phyloP scores from a whole-genome alignment of 2,113 vertebrate species.

The Murina feae region DNA sequence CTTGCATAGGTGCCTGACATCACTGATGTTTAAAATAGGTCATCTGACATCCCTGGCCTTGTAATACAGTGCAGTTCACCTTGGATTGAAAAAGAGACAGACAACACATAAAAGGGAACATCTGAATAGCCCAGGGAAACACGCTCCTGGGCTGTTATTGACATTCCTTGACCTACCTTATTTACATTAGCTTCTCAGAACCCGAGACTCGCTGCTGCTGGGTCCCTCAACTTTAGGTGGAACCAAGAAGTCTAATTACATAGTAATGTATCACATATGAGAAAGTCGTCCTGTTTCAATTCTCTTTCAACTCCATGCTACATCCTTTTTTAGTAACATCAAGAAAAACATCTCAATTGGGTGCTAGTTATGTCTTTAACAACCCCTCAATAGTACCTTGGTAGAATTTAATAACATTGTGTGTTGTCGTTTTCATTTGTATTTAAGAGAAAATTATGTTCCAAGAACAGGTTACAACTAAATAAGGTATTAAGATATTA shows the following conservation, averaged over 20 bases:
- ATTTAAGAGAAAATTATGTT: constrained; percentile 28
- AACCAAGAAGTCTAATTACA: background rate
- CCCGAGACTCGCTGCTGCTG: background rate
- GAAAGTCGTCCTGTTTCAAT: background rate
- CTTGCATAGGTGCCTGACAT: background rate
- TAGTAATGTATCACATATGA: background rate
- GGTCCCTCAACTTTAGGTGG: background rate
- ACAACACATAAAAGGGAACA: background rate
- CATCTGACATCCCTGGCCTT: background rate
- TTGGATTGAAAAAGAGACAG: background rate
- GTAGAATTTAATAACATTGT: background rate
- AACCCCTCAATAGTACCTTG: background rate
- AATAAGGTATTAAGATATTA: constrained; percentile 40
- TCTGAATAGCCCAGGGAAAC: background rate
- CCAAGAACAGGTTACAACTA: constrained; percentile 28
- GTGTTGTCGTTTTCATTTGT: background rate
- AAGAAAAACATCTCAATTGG: background rate
- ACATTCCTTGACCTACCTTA: background rate
- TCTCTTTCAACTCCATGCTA: background rate
- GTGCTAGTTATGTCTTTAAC: background rate
- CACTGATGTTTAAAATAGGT: background rate
- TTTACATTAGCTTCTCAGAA: background rate
- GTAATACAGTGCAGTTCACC: background rate
- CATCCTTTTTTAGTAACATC: background rate
- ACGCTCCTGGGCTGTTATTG: background rate